Evolutionary conservation across 35 echinoderm and acorn worm genomes (phyloP).

Genomic region (Antedon bifida): DNA sequence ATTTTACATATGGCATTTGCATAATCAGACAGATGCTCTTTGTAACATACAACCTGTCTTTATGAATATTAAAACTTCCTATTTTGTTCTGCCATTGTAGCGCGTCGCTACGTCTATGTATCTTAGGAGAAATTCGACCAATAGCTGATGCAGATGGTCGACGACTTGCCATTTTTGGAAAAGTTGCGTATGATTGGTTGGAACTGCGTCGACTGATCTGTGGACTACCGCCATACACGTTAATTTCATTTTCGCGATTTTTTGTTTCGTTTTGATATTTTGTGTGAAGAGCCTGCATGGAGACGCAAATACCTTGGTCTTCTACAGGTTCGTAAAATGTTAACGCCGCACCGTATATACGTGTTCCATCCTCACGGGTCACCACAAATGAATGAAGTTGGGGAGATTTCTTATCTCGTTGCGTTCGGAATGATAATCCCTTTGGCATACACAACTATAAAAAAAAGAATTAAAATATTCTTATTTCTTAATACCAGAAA

Average conservation of each 20-base stretch:
- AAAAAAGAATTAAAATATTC: constrained; percentile 12
- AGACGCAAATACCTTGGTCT: constrained; percentile 45
- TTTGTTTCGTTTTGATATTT: constrained; percentile 32
- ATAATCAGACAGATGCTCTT: constrained; percentile 86
- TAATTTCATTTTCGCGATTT: not conserved
- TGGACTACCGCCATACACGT: not conserved
- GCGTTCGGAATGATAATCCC: constrained; percentile 69
- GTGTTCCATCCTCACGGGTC: constrained; percentile 64
- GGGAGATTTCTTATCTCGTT: constrained; percentile 49
- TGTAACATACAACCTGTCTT: constrained; percentile 74
- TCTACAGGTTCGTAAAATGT: constrained; percentile 83
- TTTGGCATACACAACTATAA: constrained; percentile 93
- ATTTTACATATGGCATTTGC: constrained; percentile 47
- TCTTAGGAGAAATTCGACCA: constrained; percentile 15
- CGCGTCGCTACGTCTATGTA: constrained; percentile 20
- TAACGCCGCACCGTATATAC: constrained; percentile 59
- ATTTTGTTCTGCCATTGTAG: constrained; percentile 3
- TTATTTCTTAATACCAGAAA: not conserved
- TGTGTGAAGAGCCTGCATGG: constrained; percentile 42
- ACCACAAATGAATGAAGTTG: constrained; percentile 87
- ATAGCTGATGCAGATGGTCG: not conserved
- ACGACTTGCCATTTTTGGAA: not conserved
- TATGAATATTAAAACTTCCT: constrained; percentile 39
- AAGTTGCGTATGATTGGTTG: not conserved
- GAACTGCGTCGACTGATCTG: not conserved